A percentile compares a stretch with the other conserved stretches of the same genome.
phyloP scores from a whole-genome alignment of 1,140 invertebrate genomes.

The Calliopsis andreniformis region DNA sequence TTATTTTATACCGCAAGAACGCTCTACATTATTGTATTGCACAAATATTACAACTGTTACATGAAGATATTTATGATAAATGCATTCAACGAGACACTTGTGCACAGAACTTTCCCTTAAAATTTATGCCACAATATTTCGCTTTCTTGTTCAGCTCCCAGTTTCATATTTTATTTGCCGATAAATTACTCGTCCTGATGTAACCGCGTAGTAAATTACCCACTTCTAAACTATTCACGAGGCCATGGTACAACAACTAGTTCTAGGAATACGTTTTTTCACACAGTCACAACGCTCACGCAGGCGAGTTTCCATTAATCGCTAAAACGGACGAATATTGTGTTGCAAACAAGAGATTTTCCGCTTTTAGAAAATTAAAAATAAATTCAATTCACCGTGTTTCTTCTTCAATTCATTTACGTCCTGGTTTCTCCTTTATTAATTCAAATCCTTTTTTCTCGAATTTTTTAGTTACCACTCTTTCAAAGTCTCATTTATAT shows the following conservation, averaged over 20 bases:
- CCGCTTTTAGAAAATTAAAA: background rate
- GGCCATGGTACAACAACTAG: background rate
- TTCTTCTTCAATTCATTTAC: background rate
- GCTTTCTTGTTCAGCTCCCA: background rate
- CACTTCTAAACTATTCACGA: conserved; percentile 17
- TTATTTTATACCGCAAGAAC: no score
- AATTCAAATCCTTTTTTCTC: background rate
- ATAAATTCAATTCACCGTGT: background rate
- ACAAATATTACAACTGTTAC: no score
- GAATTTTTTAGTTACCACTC: background rate
- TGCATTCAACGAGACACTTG: no score
- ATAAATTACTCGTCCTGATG: conserved; percentile 13
- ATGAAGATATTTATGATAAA: no score
- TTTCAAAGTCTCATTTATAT: background rate
- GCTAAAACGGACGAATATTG: conserved; percentile 1
- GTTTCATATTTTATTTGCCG: conserved; percentile 14
- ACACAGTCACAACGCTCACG: background rate
- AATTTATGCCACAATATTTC: conserved; percentile 1
- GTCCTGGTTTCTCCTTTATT: background rate
- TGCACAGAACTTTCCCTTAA: no score
- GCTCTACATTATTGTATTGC: no score
- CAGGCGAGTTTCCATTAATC: conserved; percentile 15
- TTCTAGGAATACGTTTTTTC: conserved; percentile 3
- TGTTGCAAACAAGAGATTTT: background rate
- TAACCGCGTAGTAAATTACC: conserved; percentile 9